These are phyloP conservation scores for Leptoteleia sp. DNA, from an alignment of 1,140 invertebrate genomes.

Conservation along the genomic window DNA sequence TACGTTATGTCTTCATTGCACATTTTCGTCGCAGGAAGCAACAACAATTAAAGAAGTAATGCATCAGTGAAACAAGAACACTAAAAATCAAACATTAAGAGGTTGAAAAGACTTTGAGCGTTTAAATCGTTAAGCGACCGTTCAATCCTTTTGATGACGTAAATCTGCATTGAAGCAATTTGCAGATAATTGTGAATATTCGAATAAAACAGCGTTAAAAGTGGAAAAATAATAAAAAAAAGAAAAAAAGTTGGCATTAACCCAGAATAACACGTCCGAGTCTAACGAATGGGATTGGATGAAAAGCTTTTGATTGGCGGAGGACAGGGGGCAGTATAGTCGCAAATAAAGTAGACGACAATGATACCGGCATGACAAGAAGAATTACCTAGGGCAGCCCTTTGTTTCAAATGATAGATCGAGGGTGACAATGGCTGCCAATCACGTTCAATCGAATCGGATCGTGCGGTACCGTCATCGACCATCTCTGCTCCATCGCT, in stretches of 20 bases:
- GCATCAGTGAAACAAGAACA: too few species aligned
- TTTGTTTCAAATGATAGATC: constrained; percentile 69
- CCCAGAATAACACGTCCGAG: constrained; percentile 4
- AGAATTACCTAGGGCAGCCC: constrained; percentile 52
- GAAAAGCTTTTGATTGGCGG: constrained; percentile 43
- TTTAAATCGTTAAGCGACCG: too few species aligned
- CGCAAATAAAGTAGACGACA: constrained; percentile 62
- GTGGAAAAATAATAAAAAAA: too few species aligned
- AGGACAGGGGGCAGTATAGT: constrained; percentile 22
- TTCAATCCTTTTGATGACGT: too few species aligned
- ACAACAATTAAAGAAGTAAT: too few species aligned
- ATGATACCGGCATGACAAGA: constrained; percentile 61
- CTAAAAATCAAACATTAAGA: too few species aligned
- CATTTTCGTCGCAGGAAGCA: too few species aligned
- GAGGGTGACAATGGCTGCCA: constrained; percentile 69
- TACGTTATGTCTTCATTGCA: too few species aligned
- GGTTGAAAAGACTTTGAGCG: too few species aligned
- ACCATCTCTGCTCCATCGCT: constrained; percentile 50
- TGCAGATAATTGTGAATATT: too few species aligned
- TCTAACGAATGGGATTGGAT: constrained; percentile 37
- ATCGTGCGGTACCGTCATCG: constrained; percentile 58
- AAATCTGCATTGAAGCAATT: too few species aligned
- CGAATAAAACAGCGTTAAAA: too few species aligned
- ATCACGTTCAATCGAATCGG: constrained; percentile 68
- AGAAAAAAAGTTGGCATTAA: constrained; percentile 27